Base-by-base conservation (phyloP, 2,797 vertebrate species). In the Heteromormyrus szaboi region DNA sequence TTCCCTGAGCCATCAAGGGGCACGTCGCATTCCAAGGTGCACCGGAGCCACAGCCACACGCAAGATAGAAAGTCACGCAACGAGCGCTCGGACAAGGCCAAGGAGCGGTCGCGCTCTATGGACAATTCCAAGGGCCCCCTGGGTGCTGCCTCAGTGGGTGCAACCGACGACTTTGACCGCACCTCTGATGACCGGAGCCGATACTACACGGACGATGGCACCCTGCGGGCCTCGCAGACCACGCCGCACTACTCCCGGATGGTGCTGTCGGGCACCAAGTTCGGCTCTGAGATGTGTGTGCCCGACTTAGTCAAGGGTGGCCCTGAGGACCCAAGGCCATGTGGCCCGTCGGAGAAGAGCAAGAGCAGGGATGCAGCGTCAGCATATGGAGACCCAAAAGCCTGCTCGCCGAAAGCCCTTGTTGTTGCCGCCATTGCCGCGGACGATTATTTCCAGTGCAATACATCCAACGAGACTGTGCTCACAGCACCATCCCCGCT, bases 31-130 rank as follows among this genome's bases (percentile, higher is more conserved):
- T 98, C 98, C 44, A 99, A 99, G 95, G 98, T 99, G 88, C 98
- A 99, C 94, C 97, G 98, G 92, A 99, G 98, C 87, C 98, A 99
- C 95, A 99, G 98, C 93, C 98, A 99, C 95, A 99, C 98, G 2
- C 98, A 99, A 93, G 98, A 99, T 92, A 97, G 98, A 92, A 97
- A 98, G 92, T 99, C 98, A 0, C 95, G 98, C 79, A 98, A 97
- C 1, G 98, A 99, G 93, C 96, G 98, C 88, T 96, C 97, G 0
- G 97, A 94, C 95, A 99, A 99, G 94, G 98, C 98, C 94, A 99
- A 99, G 96, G 98, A 99, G 92, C 95, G 98, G 79, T 99, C 98
- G 85, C 96, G 98, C 88, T 99, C 98, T 1, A 99, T 99, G 98
- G 98, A 99, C 93, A 99, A 99, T 91, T 98, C 98, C 85, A 99